These are phyloP conservation scores for Eurois occulta DNA, from an alignment of 2,888 invertebrate genomes.

Conservation along the genomic window DNA sequence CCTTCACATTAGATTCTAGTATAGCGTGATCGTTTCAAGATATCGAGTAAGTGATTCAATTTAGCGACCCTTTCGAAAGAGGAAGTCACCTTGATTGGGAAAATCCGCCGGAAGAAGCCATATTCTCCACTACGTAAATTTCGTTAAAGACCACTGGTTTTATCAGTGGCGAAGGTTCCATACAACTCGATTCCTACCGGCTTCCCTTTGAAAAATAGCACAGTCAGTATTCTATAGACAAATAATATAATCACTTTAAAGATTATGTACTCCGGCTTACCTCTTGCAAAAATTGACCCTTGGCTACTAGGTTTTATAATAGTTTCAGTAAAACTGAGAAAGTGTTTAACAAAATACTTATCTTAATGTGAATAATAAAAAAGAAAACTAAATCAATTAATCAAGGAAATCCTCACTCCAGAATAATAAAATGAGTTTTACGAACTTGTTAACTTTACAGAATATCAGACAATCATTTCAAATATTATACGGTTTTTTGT, in stretches of 20 bases:
- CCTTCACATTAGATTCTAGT: neutral
- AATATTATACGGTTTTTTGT: neutral
- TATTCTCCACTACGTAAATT: neutral
- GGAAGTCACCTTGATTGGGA: neutral
- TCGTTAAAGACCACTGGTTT: neutral
- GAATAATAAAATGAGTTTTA: neutral
- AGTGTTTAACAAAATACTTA: neutral
- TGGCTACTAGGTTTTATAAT: neutral
- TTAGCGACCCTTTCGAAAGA: neutral
- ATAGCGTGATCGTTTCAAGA: neutral
- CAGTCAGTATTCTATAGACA: too few species aligned
- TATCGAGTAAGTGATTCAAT: neutral
- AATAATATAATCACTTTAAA: too few species aligned
- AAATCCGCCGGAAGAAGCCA: slow-evolving; percentile 8
- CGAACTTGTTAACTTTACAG: neutral
- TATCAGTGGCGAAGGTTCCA: too few species aligned
- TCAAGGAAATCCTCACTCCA: neutral
- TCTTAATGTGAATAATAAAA: neutral
- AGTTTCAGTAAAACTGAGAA: neutral
- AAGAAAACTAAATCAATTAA: neutral
- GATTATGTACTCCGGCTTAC: too few species aligned
- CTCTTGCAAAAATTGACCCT: too few species aligned
- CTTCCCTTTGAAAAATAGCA: too few species aligned
- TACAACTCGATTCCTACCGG: too few species aligned
- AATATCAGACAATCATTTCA: neutral